Evolutionary conservation across 2,797 vertebrate genomes (phyloP).

Genomic region (Sciurus vulgaris): DNA sequence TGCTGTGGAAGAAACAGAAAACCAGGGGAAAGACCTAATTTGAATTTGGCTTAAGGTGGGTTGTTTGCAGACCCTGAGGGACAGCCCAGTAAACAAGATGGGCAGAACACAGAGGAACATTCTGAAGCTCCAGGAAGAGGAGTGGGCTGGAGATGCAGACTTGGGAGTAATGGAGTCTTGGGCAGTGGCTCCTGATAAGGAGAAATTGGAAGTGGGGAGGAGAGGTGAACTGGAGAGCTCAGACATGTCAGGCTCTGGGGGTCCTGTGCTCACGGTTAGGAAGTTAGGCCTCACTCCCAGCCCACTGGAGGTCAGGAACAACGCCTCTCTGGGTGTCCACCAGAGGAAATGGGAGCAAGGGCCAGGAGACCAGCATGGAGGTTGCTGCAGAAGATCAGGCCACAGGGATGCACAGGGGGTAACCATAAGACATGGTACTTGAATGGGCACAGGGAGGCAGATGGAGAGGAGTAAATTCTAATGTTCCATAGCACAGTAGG

Average conservation of each 20-base stretch:
- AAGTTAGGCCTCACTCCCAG: neutral
- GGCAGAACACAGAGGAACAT: neutral
- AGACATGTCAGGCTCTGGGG: neutral
- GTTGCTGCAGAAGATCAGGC: neutral
- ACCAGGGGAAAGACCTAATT: neutral
- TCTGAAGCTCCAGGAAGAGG: neutral
- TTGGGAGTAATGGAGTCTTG: neutral
- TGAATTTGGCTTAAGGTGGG: neutral
- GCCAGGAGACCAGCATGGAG: neutral
- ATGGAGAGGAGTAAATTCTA: neutral
- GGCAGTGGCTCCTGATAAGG: neutral
- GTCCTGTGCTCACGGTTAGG: neutral
- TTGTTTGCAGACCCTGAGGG: neutral
- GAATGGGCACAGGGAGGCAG: no score
- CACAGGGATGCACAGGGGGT: fast-evolving
- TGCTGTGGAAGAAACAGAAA: neutral
- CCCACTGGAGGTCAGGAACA: neutral
- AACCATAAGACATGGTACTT: neutral
- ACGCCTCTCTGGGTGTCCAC: neutral
- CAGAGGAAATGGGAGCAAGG: neutral
- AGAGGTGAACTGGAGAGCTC: neutral
- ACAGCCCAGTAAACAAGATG: no score
- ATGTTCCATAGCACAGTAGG: neutral
- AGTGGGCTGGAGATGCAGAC: neutral
- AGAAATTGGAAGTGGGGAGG: neutral